phyloP scores from a whole-genome alignment of 2,888 invertebrate genomes.

The Nemotelus nigrinus region DNA sequence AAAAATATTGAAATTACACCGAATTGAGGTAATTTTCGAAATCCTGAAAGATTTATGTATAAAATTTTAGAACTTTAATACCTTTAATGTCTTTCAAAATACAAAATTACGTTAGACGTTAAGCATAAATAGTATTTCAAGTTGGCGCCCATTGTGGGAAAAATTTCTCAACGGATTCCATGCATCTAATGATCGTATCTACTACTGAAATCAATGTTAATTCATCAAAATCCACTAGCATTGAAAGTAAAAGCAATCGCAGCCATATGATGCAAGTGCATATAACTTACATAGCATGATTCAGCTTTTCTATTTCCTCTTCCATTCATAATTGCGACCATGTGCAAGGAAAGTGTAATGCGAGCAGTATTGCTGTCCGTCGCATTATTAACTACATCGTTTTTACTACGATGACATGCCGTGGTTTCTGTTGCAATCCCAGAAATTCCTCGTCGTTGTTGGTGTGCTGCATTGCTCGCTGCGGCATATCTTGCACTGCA shows the following conservation, averaged over 20 bases:
- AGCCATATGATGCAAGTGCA: not conserved
- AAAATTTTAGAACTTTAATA: too few relatives aligned
- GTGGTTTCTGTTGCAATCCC: not conserved
- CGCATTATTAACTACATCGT: conserved; percentile 22
- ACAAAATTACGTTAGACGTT: too few relatives aligned
- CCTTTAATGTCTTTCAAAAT: too few relatives aligned
- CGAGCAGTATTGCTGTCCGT: conserved; percentile 9
- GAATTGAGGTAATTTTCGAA: too few relatives aligned
- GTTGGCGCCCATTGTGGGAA: too few relatives aligned
- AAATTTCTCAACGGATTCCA: too few relatives aligned
- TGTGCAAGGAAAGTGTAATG: conserved; percentile 21
- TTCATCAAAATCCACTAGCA: too few relatives aligned
- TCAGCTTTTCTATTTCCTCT: conserved; percentile 12
- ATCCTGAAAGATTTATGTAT: too few relatives aligned
- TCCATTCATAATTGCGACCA: conserved; percentile 2
- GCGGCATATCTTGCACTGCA: not conserved
- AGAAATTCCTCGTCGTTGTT: not conserved
- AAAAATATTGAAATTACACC: too few relatives aligned
- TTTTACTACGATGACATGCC: conserved; percentile 3
- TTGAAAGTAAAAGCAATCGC: not conserved
- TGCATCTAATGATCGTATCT: too few relatives aligned
- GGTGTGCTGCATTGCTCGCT: conserved; percentile 14
- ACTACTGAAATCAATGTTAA: too few relatives aligned
- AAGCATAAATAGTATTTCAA: too few relatives aligned
- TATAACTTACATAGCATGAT: conserved; percentile 2